A percentile compares a stretch with the other conserved stretches of the same genome.
Evolutionary conservation across 2,888 invertebrate genomes (phyloP).

Genomic region (Drosophila imparisetae): DNA sequence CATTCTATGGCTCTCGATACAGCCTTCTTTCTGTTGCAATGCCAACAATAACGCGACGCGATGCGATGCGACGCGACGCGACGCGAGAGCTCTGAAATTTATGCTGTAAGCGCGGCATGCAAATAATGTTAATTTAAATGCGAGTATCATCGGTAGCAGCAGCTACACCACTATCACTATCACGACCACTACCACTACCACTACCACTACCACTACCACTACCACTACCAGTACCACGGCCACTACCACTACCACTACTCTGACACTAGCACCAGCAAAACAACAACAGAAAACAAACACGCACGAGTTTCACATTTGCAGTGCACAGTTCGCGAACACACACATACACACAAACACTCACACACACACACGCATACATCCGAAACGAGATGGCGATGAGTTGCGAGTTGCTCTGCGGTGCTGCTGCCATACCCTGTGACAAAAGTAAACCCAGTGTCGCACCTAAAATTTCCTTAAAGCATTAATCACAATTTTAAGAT

Average conservation of each 20-base stretch:
- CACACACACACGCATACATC: neutral
- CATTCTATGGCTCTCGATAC: slow-evolving; percentile 2
- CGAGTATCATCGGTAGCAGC: slow-evolving; percentile 70
- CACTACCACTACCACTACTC: slow-evolving; percentile 16
- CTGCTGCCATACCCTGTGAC: slow-evolving; percentile 7
- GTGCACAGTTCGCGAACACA: slow-evolving; percentile 15
- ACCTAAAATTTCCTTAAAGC: neutral
- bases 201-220: slow-evolving; percentile 13
- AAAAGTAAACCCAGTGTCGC: neutral
- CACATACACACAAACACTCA: neutral
- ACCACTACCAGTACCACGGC: slow-evolving; percentile 11
- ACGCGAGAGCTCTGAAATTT: slow-evolving; percentile 61
- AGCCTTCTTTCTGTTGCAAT: slow-evolving; percentile 9
- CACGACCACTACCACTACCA: slow-evolving; percentile 25
- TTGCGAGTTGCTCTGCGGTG: neutral
- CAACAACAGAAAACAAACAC: slow-evolving; percentile 26
- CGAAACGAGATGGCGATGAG: neutral
- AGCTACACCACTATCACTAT: slow-evolving; percentile 20
- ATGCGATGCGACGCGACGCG: neutral
- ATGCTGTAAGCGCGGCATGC: slow-evolving; percentile 77
- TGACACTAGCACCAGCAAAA: slow-evolving; percentile 25
- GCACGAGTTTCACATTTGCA: slow-evolving; percentile 4
- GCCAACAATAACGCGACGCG: neutral
- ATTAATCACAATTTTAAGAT: neutral
- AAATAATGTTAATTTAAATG: slow-evolving; percentile 77